These are phyloP conservation scores for Stomorhina lunata DNA, from an alignment of 2,888 invertebrate genomes.

Conservation along the genomic window DNA sequence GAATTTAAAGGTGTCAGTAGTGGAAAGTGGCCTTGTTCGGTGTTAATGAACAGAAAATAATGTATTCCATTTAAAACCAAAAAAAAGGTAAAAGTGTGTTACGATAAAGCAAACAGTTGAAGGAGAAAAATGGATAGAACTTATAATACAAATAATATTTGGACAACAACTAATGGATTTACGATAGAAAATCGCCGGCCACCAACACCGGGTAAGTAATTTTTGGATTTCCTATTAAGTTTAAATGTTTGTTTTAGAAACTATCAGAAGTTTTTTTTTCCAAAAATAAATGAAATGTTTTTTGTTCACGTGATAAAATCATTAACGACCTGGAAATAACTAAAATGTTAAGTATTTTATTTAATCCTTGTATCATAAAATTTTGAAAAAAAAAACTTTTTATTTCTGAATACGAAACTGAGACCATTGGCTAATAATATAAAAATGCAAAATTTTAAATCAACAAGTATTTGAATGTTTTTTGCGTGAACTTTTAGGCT, in stretches of 20 bases:
- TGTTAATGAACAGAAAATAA: background rate
- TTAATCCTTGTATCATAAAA: no score
- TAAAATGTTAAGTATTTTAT: no score
- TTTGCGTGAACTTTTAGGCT: no score
- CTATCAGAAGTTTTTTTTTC: background rate
- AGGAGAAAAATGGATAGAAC: conserved; percentile 67
- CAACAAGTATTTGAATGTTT: background rate
- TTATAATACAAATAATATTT: conserved; percentile 70
- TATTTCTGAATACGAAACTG: background rate
- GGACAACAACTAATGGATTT: conserved; percentile 74
- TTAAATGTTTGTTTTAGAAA: no score
- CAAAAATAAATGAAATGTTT: background rate
- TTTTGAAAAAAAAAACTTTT: background rate
- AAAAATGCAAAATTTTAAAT: background rate
- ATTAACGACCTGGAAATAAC: background rate
- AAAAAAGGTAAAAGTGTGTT: background rate
- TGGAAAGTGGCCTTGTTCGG: background rate
- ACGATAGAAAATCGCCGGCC: conserved; percentile 68
- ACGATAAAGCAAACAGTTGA: background rate
- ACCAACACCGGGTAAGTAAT: conserved; percentile 71
- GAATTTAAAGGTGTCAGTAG: background rate
- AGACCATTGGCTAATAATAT: background rate
- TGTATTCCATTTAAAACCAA: background rate
- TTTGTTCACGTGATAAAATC: background rate
- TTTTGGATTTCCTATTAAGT: conserved; percentile 40